Base-by-base conservation (phyloP, 1,140 invertebrate species). In the Thrips palmi region DNA sequence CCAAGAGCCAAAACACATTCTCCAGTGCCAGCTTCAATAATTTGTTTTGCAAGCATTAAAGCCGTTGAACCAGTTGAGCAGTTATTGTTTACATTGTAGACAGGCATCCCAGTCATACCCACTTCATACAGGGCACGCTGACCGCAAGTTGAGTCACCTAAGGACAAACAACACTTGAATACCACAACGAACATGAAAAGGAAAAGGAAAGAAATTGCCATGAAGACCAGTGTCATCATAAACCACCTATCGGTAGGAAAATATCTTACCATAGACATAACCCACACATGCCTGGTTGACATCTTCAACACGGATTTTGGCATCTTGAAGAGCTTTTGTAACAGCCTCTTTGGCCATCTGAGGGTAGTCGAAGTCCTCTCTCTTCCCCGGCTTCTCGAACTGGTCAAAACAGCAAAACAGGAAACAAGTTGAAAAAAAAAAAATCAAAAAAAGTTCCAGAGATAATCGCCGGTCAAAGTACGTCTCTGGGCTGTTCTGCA, bases 71-170 rank as follows among this genome's bases (percentile, higher is more conserved):
- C 94, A 14, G 89, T 97, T 0, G 93, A 81, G 54, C 94, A 98
- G 52, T 96, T 96, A 53, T 98, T 99, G 59, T 97, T 97, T 0
- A 97, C 92, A 66, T 99, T 99, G 60, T 83, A 92, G 42, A 98
- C 78, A 7, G 94, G 94, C 48, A 97, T 94, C 15, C 92, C 94
- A 29, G 77, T 96, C 68, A 97, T 75, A 25, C 94, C 94, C 25
- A 97, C 61, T 56, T 89, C 77, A 58, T 99, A 98, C 1, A 98
- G 49, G 0, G 86, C 82, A 46, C 92, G 65, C 63, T 99, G 93
- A 2, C 94, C 94, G 62, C 78, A 82, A 10, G 91, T 91, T 2
- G 93, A 96, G 54, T 97, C 94, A 5, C 89, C 71, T 75, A 43
- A 46, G 12, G 11, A 2, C 33, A 11, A 45, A 28, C n/a, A 18